A percentile compares a stretch with the other conserved stretches of the same genome.
Evolutionary conservation across 2,888 invertebrate species (phyloP).

Genomic region (Pachycephus smyrnensis): DNA sequence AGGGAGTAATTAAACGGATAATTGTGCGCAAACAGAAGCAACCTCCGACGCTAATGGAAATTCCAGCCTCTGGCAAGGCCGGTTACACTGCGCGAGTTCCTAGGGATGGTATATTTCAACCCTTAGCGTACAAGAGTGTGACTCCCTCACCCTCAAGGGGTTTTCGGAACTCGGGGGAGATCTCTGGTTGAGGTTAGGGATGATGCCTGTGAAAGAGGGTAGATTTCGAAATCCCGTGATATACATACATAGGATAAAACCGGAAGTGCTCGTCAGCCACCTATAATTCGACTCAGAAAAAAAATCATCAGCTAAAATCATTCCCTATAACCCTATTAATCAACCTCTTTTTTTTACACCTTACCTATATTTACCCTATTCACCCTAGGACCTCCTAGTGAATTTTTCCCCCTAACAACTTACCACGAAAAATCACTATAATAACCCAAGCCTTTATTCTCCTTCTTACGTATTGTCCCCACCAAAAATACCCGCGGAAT

Average conservation of each 20-base stretch:
- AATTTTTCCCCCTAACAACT: neutral
- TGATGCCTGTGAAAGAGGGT: neutral
- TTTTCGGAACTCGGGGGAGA: neutral
- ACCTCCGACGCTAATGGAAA: constrained; percentile 39
- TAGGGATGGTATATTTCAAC: neutral
- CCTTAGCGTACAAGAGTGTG: neutral
- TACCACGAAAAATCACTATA: neutral
- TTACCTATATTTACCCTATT: neutral
- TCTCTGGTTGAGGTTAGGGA: neutral
- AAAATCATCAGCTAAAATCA: neutral
- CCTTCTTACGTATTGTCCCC: too few species aligned
- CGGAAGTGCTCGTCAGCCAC: too few species aligned
- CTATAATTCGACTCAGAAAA: neutral
- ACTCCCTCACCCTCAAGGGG: neutral
- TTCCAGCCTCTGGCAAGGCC: constrained; percentile 32
- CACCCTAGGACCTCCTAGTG: too few species aligned
- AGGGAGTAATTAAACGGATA: constrained; percentile 44
- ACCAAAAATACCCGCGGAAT: neutral
- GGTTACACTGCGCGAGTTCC: neutral
- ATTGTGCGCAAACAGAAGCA: constrained; percentile 36
- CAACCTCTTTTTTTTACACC: neutral
- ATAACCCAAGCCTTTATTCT: neutral
- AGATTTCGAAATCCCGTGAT: neutral
- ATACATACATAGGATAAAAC: too few species aligned
- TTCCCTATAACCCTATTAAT: neutral